Evolutionary conservation across 2,797 vertebrate genomes (phyloP).

Genomic region (Lepidocolaptes lacrymiger): DNA sequence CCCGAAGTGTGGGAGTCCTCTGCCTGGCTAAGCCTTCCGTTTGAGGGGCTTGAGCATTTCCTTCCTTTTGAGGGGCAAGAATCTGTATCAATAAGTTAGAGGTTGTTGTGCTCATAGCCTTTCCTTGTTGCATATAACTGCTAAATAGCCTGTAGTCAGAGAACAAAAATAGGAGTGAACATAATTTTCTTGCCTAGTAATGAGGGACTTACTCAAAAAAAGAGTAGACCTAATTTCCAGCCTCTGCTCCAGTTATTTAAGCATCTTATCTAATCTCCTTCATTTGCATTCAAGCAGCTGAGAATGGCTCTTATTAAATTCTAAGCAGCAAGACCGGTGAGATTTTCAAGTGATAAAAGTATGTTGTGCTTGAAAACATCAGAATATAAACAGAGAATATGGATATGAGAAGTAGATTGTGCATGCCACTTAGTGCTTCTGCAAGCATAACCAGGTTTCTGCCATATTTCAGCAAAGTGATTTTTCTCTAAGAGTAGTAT

Average conservation of each 20-base stretch:
- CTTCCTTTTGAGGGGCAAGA: accelerated
- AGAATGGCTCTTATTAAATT: background rate
- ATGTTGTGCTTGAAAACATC: background rate
- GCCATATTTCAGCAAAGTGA: background rate
- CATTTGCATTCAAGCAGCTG: background rate
- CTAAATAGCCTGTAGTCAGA: background rate
- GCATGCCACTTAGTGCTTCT: background rate
- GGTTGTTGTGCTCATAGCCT: background rate
- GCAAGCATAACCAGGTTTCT: background rate
- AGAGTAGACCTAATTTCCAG: background rate
- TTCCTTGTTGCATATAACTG: background rate
- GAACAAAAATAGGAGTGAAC: background rate
- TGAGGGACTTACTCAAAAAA: background rate
- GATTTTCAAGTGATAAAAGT: background rate
- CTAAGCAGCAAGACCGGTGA: background rate
- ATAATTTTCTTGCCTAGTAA: background rate
- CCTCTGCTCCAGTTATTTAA: background rate
- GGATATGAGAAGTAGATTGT: background rate
- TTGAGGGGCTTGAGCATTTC: background rate
- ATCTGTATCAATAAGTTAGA: background rate
- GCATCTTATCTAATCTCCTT: background rate
- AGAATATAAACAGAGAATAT: background rate
- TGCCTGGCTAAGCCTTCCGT: accelerated
- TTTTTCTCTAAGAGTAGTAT: background rate
- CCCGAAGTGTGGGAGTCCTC: accelerated